phyloP scores from a whole-genome alignment of 2,888 invertebrate species.

The Rotaria macrura region DNA sequence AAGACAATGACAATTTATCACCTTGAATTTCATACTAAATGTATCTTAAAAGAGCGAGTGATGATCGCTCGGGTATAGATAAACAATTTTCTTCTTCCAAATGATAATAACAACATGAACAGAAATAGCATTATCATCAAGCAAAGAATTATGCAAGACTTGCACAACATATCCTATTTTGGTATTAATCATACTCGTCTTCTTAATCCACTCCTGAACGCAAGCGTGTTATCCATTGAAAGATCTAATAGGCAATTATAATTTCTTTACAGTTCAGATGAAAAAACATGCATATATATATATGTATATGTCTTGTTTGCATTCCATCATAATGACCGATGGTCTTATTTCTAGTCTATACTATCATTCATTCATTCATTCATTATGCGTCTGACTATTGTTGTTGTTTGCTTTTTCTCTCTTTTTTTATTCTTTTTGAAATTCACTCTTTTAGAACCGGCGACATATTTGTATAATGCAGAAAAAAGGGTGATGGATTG shows the following conservation, averaged over 20 bases:
- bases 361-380: neutral
- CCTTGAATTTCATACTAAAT: neutral
- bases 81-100: neutral
- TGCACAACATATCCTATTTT: neutral
- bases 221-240: neutral
- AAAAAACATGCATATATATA: neutral
- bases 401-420: neutral
- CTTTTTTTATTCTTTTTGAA: neutral
- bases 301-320: neutral
- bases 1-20: neutral
- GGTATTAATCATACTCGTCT: neutral
- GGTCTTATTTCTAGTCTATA: neutral
- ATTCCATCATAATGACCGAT: neutral
- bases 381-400: too few relatives aligned
- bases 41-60: neutral
- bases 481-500: neutral
- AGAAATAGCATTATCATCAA: neutral
- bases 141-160: neutral
- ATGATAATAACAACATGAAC: neutral
- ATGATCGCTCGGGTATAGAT: neutral
- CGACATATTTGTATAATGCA: neutral
- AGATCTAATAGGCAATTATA: neutral
- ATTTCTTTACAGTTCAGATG: neutral
- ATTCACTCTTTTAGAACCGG: neutral
- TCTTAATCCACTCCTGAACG: neutral